Evolutionary conservation across 2,888 invertebrate species (phyloP).

Genomic region (Portevinia maculata): DNA sequence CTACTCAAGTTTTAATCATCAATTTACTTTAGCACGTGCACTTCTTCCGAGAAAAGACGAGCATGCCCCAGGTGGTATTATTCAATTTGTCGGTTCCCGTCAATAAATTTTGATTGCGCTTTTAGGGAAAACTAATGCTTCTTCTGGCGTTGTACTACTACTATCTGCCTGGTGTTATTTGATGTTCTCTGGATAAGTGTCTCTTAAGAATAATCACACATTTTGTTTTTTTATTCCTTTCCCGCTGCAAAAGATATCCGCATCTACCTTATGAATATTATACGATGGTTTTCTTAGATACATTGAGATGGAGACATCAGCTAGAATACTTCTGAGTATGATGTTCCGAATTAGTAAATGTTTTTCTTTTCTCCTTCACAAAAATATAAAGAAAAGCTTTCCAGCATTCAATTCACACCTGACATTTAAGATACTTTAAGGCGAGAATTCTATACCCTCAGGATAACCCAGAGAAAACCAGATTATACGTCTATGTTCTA

Average conservation of each 20-base stretch:
- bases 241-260: not conserved
- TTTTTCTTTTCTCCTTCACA: not conserved
- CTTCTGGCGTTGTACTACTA: not conserved
- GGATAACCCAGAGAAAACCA: conserved; percentile 7
- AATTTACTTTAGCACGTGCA: conserved; percentile 3
- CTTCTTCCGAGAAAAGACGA: not conserved
- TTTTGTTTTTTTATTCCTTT: conserved; percentile 1
- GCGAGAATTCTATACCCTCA: not conserved
- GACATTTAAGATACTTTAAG: not conserved
- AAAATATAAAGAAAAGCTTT: not conserved
- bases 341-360: not conserved
- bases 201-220: conserved; percentile 27
- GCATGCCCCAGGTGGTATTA: conserved; percentile 35
- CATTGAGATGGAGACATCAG: not conserved
- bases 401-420: conserved; percentile 20
- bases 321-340: not conserved
- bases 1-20: conserved; percentile 43
- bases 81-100: conserved; percentile 22
- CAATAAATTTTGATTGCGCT: conserved; percentile 34
- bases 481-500: conserved; percentile 43
- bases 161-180: not conserved
- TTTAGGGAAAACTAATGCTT: conserved; percentile 22
- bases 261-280: not conserved
- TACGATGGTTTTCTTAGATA: not conserved
- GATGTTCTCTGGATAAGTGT: conserved; percentile 14